Evolutionary conservation across 2,113 vertebrate genomes (phyloP).

Genomic region (Leucosticte australis): DNA sequence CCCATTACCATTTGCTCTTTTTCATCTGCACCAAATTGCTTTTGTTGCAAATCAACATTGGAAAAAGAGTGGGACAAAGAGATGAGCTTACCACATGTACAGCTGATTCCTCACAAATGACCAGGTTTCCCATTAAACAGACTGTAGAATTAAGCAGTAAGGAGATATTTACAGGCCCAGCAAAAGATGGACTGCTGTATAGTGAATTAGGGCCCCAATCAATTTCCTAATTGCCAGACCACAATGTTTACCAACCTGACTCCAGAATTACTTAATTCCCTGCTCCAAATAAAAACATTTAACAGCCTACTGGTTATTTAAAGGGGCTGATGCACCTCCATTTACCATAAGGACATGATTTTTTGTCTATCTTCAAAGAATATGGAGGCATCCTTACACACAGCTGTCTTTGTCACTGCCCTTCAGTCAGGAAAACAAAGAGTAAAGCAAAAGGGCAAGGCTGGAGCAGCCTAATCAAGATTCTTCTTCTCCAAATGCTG

Average conservation of each 20-base stretch:
- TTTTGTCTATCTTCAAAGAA: background rate
- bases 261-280: conserved; percentile 1
- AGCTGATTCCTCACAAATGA: background rate
- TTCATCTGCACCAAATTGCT: background rate
- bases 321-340: background rate
- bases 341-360: background rate
- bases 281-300: conserved; percentile 18
- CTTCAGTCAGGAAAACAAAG: background rate
- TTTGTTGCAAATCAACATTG: background rate
- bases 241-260: conserved; percentile 19
- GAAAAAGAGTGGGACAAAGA: background rate
- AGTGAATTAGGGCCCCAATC: background rate
- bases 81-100: background rate
- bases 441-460: background rate
- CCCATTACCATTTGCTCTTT: background rate
- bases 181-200: background rate
- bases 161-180: conserved; percentile 22
- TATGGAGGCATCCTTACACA: background rate
- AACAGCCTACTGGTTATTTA: background rate
- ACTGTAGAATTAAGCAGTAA: background rate
- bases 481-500: background rate
- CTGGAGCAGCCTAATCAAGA: background rate
- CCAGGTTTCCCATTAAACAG: background rate
- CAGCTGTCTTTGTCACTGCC: background rate
- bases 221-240: background rate